A percentile compares a stretch with the other conserved stretches of the same genome.
These are phyloP conservation scores for Sipha flava DNA, from an alignment of 1,140 invertebrate genomes.

Conservation along the genomic window DNA sequence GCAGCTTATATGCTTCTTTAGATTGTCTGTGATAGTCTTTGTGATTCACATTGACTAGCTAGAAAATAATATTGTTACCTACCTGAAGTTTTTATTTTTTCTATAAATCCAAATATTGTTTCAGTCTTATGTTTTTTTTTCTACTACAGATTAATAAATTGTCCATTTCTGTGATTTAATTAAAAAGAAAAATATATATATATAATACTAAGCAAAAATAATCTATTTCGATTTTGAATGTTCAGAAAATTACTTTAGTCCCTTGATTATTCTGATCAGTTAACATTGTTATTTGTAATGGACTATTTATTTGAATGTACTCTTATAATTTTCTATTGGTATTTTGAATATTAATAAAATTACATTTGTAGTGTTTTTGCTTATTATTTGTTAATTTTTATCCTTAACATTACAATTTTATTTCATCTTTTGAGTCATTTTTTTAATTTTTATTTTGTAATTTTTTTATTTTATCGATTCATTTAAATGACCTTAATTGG, in stretches of 20 bases:
- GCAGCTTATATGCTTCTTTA: conserved; percentile 2
- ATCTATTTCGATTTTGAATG: not conserved
- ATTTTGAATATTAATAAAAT: conserved; percentile 27
- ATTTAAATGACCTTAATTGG: no score
- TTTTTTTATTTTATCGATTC: no score
- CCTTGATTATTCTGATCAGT: not conserved
- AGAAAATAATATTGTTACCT: conserved; percentile 5
- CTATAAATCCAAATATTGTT: not conserved
- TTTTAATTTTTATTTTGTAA: no score
- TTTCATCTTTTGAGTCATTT: no score
- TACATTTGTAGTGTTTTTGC: conserved; percentile 27
- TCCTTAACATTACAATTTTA: not conserved
- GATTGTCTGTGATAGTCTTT: conserved; percentile 10
- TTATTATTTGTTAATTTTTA: not conserved
- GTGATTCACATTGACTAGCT: conserved; percentile 7
- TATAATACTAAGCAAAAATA: not conserved
- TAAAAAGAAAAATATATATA: not conserved
- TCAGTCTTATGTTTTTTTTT: not conserved
- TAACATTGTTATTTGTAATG: not conserved
- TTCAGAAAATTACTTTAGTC: not conserved
- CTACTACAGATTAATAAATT: not conserved
- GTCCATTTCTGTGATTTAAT: conserved; percentile 14
- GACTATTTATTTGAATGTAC: conserved; percentile 18
- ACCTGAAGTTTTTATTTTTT: conserved; percentile 4
- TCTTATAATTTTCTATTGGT: conserved; percentile 18